Percentiles rank a stretch among this genome's conserved stretches.
phyloP scores from a whole-genome alignment of 1,140 invertebrate genomes.

The Amyelois transitella region DNA sequence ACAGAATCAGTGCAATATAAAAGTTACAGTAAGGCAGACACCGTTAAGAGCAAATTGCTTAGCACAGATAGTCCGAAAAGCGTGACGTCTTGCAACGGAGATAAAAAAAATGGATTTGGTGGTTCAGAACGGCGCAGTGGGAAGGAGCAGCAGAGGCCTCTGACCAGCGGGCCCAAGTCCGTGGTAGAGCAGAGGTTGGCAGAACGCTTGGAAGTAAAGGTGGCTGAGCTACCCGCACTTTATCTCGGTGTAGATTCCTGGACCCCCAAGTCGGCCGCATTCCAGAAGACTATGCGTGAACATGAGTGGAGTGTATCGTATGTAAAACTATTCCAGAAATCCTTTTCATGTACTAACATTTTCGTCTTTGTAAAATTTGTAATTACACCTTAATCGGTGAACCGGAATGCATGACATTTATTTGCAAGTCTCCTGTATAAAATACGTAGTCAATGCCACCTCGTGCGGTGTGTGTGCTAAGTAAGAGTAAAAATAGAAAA shows the following conservation, averaged over 20 bases:
- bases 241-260: conserved; percentile 78
- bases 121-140: conserved; percentile 40
- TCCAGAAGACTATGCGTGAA: conserved; percentile 72
- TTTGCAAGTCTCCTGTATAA: conserved; percentile 20
- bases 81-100: conserved; percentile 63
- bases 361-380: conserved; percentile 17
- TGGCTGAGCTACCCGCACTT: conserved; percentile 77
- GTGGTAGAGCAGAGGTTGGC: conserved; percentile 59
- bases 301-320: conserved; percentile 75
- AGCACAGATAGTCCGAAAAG: conserved; percentile 63
- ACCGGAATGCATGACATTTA: conserved; percentile 6
- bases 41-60: conserved; percentile 67
- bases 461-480: background rate
- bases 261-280: conserved; percentile 77
- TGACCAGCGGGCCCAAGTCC: conserved; percentile 59
- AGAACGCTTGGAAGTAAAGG: conserved; percentile 65
- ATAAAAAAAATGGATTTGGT: conserved; percentile 52
- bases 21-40: conserved; percentile 63
- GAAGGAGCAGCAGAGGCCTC: conserved; percentile 50
- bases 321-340: conserved; percentile 31
- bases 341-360: conserved; percentile 5
- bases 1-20: conserved; percentile 67
- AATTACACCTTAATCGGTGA: conserved; percentile 12
- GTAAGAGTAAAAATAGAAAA: conserved; percentile 33
- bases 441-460: conserved; percentile 15